These are phyloP conservation scores for Drosophila nikananu DNA, from an alignment of 1,140 invertebrate species.

Conservation along the genomic window DNA sequence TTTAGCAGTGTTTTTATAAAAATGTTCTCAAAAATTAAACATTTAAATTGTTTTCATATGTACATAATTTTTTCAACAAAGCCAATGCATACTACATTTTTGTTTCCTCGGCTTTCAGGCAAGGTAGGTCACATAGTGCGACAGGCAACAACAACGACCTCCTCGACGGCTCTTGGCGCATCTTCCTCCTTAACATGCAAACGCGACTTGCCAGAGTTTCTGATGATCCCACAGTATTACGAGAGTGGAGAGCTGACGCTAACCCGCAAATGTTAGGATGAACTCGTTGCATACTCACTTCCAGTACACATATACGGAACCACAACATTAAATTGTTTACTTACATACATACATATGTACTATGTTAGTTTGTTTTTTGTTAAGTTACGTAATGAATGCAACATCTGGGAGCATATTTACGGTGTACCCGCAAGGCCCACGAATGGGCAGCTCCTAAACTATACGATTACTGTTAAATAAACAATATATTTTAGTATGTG, in stretches of 20 bases:
- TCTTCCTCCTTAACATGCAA: constrained; percentile 48
- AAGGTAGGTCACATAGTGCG: constrained; percentile 79
- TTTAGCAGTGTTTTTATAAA: too few species aligned
- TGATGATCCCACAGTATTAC: constrained; percentile 84
- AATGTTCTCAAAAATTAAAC: too few species aligned
- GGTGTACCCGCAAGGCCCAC: neutral
- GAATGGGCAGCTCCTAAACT: neutral
- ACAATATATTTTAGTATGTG: constrained; percentile 10
- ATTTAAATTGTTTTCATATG: too few species aligned
- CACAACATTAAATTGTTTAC: constrained; percentile 2
- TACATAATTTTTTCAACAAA: too few species aligned
- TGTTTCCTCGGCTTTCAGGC: constrained; percentile 36
- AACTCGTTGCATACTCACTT: constrained; percentile 5
- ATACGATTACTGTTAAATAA: constrained; percentile 12
- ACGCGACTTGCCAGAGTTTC: constrained; percentile 65
- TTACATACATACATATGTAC: constrained; percentile 14
- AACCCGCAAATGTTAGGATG: constrained; percentile 65
- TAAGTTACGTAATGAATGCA: neutral
- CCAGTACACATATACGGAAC: constrained; percentile 18
- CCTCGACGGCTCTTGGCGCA: constrained; percentile 24
- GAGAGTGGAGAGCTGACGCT: constrained; percentile 70
- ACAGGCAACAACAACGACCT: constrained; percentile 50
- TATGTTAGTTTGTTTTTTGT: constrained; percentile 12
- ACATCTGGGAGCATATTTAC: neutral
- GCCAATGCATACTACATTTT: neutral